Evolutionary conservation across 1,140 invertebrate genomes (phyloP).

Genomic region (Caerostris extrusa): DNA sequence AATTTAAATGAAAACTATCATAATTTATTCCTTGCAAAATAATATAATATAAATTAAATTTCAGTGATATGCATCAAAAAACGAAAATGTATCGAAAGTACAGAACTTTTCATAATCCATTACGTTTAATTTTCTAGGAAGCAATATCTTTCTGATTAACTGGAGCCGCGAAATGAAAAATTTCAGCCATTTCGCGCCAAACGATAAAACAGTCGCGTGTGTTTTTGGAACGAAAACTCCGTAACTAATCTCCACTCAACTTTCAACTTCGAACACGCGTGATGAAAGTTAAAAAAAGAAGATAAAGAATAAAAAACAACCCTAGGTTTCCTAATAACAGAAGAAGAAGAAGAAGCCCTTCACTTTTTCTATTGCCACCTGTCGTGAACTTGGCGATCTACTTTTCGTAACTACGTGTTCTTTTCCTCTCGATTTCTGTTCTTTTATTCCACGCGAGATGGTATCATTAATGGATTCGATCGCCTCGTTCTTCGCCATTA

Average conservation of each 20-base stretch:
- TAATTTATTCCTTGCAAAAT: too few species aligned
- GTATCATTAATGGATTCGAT: conserved; percentile 74
- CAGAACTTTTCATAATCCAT: not conserved
- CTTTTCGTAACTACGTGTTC: conserved; percentile 47
- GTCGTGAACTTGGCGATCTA: conserved; percentile 48
- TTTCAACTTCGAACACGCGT: not conserved
- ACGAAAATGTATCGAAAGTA: not conserved
- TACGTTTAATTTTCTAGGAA: not conserved
- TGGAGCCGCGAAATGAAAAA: not conserved
- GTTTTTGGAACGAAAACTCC: not conserved
- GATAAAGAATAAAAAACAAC: not conserved
- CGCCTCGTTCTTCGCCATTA: conserved; percentile 59
- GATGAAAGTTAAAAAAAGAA: conserved; percentile 28
- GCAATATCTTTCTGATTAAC: not conserved
- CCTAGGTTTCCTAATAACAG: conserved; percentile 14
- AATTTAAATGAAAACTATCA: too few species aligned
- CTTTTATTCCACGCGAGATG: conserved; percentile 61
- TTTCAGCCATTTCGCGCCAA: too few species aligned
- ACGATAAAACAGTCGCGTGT: not conserved
- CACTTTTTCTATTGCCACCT: conserved; percentile 43
- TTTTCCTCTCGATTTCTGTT: conserved; percentile 53
- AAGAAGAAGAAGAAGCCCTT: not conserved
- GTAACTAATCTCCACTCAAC: not conserved
- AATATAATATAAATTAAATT: too few species aligned
- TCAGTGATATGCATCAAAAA: not conserved